phyloP scores from a whole-genome alignment of 2,113 vertebrate genomes.

The Thomomys bottae region DNA sequence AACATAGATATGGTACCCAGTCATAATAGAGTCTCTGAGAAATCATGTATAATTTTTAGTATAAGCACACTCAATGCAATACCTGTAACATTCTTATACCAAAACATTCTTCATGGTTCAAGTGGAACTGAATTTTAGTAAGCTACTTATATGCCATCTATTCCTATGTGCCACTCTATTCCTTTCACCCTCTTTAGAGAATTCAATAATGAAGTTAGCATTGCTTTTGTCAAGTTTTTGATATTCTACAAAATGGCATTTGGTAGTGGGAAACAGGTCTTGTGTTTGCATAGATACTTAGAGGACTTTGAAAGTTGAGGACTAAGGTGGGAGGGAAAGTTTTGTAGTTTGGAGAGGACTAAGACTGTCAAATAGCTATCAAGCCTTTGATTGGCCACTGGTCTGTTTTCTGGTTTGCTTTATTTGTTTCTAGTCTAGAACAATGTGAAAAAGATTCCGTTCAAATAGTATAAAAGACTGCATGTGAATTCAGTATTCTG shows the following conservation, averaged over 20 bases:
- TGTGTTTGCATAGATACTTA: background rate
- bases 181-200: background rate
- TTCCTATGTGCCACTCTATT: background rate
- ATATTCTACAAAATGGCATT: background rate
- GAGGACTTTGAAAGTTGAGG: background rate
- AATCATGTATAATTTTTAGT: slow-evolving; percentile 22
- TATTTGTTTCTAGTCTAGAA: slow-evolving; percentile 15
- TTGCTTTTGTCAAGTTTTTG: background rate
- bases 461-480: slow-evolving; percentile 10
- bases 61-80: background rate
- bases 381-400: background rate
- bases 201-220: background rate
- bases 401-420: slow-evolving; percentile 33
- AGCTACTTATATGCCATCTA: slow-evolving; percentile 21
- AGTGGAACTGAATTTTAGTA: background rate
- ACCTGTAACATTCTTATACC: slow-evolving; percentile 27
- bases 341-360: background rate
- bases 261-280: background rate
- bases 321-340: background rate
- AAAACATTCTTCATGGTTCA: slow-evolving; percentile 13
- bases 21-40: slow-evolving; percentile 22
- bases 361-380: background rate
- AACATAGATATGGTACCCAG: background rate
- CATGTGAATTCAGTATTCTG: background rate
- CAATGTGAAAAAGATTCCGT: slow-evolving; percentile 19